phyloP scores from a whole-genome alignment of 2,797 vertebrate genomes.

The Zenarchopterus dispar region DNA sequence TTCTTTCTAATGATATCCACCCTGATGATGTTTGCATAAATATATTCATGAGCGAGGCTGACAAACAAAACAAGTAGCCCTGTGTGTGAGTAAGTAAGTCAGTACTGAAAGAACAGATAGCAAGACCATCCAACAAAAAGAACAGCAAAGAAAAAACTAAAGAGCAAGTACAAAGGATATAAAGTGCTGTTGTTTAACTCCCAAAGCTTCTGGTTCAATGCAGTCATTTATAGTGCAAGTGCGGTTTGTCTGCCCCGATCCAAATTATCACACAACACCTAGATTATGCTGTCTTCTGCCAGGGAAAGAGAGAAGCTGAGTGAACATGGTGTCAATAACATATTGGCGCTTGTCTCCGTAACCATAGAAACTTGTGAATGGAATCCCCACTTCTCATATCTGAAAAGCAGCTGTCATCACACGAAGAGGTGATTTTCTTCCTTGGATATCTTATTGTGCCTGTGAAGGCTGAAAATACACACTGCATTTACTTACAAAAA shows the following conservation, averaged over 20 bases:
- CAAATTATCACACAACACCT: constrained; percentile 51
- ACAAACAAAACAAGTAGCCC: constrained; percentile 36
- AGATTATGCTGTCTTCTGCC: constrained; percentile 38
- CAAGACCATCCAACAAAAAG: constrained; percentile 10
- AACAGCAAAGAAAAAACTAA: constrained; percentile 10
- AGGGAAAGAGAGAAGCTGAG: constrained; percentile 37
- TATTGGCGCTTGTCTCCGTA: constrained; percentile 50
- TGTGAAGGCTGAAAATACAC: not conserved
- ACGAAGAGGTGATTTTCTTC: constrained; percentile 8
- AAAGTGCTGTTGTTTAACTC: not conserved
- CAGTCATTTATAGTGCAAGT: constrained; percentile 6
- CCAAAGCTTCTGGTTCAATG: not conserved
- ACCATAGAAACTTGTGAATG: constrained; percentile 71
- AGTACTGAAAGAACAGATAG: constrained; percentile 25
- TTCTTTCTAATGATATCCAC: constrained; percentile 62
- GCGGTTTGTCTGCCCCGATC: constrained; percentile 21
- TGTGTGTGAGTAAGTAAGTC: constrained; percentile 38
- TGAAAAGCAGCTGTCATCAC: constrained; percentile 25
- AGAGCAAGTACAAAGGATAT: not conserved
- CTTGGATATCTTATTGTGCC: constrained; percentile 9
- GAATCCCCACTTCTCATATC: constrained; percentile 38
- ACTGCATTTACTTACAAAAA: constrained; percentile 1
- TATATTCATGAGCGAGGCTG: constrained; percentile 66
- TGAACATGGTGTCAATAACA: constrained; percentile 49
- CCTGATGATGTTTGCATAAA: constrained; percentile 67